Base-by-base conservation (phyloP, 2,888 invertebrate genomes). In the Polydrusus pterygomalis region DNA sequence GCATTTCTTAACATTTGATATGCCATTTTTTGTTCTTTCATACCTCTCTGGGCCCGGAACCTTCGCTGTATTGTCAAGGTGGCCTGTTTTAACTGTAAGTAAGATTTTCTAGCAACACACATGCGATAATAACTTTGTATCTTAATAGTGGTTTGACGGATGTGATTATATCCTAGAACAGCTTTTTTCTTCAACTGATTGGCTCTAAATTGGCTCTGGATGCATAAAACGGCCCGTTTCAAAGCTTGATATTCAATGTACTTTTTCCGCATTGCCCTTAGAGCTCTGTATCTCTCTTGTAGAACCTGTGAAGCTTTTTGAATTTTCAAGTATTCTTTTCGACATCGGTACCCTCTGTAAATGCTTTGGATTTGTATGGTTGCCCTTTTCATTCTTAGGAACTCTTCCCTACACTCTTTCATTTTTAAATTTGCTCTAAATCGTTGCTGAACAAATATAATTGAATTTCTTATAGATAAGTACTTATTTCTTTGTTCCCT, bases 381-480 rank as follows among this genome's bases (percentile, higher is more conserved):
- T 10, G 88, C 86, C 49, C 85, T 84, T 74, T 84, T 78, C n/a
- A 79, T 11, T 7, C 10, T 20, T 10, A 83, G 76, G 76, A 89
- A 91, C 18, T 86, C 82, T 25, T 84, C 82, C 9, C 88, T 88
- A 2, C 74, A 63, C 0, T 30, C 68, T 70, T 51, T 86, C 87
- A 80, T 87, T 82, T 51, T 11, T 64, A 25, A 62, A 77, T 87
- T 87, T 11, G 89, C 87, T 56, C 90, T 89, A 78, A 86, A 88
- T 18, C 86, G 83, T 54, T 88, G 86, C 81, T 92, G 92, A 2
- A 91, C 74, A 25, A 18, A 38, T 10, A 86, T 82, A 9, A 89
- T 81, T 0, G 70, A 43, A 15, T 69, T 20, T 54, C 30, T 40
- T 63, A 62, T 64, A 2, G 15, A 10, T 10, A 56, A 6, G 54